Base-by-base conservation (phyloP, 2,113 vertebrate species). In the Lamprologus callipterus region DNA sequence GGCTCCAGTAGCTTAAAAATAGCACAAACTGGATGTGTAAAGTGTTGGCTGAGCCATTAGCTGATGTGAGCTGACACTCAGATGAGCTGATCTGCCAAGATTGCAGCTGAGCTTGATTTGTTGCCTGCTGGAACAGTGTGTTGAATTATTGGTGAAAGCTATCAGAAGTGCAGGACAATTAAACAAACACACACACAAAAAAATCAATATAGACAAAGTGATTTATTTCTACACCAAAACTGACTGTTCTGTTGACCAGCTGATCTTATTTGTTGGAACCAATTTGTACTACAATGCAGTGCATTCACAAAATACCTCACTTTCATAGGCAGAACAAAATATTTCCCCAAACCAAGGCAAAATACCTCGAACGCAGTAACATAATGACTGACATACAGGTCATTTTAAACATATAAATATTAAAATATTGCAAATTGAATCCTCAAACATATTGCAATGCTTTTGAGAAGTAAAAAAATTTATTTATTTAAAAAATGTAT, bases 311-410 rank as follows among this genome's bases (percentile, higher is more conserved):
- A 47, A 75, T 12, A 5, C 9, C 9, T 0, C 65, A 68, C 2
- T 5, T 70, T 23, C 65, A 70, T 9, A 21, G 3, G 65, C 37
- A 70, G 37, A 47, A 47, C 9, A 19, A 75, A 19, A 49, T 49
- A 47, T 19, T 45, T 60, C 57, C 8, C 26, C 26, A 31, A 17
- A 31, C 8, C 26, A 17, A 26, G 5, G 13, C 21, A 23, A 45
- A 0, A 7, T 17, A 40, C 37, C 0, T 9, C 0, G 2, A 42
- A 42, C 12, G 6, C 12, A 9, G 12, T 70, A 9, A 42, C 7
- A 37, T 9, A 42, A 70, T 70, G n/a, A 23, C 14, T 23, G 0
- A 42, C n/a, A 70, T 42, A 26, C 7, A 40, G 5, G 37, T 73
- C 13, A 73, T 26, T 75, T 7, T 75, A 26, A 75, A 75, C 13